A percentile compares a stretch with the other conserved stretches of the same genome.
phyloP scores from a whole-genome alignment of 2,113 vertebrate species.

The Dicaeum eximium region DNA sequence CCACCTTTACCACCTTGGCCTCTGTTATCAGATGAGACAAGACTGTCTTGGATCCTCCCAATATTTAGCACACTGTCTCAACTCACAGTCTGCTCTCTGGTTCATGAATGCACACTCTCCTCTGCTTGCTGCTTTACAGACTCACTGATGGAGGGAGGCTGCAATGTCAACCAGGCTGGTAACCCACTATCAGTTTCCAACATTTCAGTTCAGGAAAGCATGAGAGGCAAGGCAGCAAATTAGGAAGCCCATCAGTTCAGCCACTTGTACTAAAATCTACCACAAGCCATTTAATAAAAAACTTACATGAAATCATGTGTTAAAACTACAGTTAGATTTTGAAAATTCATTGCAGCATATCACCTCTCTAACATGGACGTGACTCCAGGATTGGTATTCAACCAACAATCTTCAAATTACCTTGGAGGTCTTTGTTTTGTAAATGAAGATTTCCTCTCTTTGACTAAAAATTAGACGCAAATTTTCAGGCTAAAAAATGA shows the following conservation, averaged over 20 bases:
- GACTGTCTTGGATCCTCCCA: not conserved
- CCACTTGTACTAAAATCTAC: not conserved
- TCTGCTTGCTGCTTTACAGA: not conserved
- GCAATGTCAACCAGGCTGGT: not conserved
- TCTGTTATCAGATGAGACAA: not conserved
- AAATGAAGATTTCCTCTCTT: not conserved
- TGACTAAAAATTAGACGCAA: not conserved
- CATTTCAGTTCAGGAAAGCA: not conserved
- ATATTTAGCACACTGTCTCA: not conserved
- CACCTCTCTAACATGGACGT: not conserved
- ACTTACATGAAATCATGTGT: not conserved
- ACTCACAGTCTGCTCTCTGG: not conserved
- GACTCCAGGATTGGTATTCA: not conserved
- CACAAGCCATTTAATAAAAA: not conserved
- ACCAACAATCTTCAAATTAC: not conserved
- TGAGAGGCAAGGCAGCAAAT: not conserved
- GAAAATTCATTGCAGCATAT: not conserved
- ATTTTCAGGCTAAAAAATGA: not conserved
- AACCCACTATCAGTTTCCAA: not conserved
- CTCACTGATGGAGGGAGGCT: not conserved
- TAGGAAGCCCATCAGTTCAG: not conserved
- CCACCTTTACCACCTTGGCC: not conserved
- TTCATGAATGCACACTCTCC: rapidly evolving
- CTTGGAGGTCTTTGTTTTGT: not conserved
- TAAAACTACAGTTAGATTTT: not conserved